A percentile compares a stretch with the other conserved stretches of the same genome.
Evolutionary conservation across 2,113 vertebrate genomes (phyloP).

Genomic region (Anolis sagrei): DNA sequence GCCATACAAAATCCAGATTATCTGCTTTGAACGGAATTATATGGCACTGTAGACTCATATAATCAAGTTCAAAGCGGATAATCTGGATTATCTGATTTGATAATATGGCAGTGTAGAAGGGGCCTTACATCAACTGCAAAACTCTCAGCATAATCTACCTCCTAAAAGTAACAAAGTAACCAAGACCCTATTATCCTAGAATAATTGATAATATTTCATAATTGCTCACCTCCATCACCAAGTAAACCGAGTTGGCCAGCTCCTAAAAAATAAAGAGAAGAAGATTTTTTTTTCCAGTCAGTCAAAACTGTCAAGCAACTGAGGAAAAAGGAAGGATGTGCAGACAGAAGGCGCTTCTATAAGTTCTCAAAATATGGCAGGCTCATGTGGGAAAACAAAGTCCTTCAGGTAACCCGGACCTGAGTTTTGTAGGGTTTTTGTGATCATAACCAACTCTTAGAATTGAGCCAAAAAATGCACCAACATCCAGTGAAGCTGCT

Average conservation of each 20-base stretch:
- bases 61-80: too few relatives aligned
- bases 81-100: too few relatives aligned
- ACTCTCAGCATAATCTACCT: not conserved
- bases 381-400: too few relatives aligned
- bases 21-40: too few relatives aligned
- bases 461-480: too few relatives aligned
- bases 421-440: fast-evolving
- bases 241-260: slow-evolving; percentile 93
- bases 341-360: not conserved
- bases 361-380: too few relatives aligned
- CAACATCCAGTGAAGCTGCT: too few relatives aligned
- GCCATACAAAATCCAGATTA: too few relatives aligned
- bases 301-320: not conserved
- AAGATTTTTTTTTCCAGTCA: not conserved
- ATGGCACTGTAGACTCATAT: too few relatives aligned
- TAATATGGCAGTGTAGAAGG: not conserved
- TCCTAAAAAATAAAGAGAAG: slow-evolving; percentile 79
- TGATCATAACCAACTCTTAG: not conserved
- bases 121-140: not conserved
- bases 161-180: not conserved
- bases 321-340: not conserved
- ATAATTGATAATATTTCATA: too few relatives aligned
- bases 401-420: too few relatives aligned
- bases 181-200: not conserved
- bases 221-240: slow-evolving; percentile 96